phyloP scores from a whole-genome alignment of 2,797 vertebrate species.

The Sebastes diaconus region DNA sequence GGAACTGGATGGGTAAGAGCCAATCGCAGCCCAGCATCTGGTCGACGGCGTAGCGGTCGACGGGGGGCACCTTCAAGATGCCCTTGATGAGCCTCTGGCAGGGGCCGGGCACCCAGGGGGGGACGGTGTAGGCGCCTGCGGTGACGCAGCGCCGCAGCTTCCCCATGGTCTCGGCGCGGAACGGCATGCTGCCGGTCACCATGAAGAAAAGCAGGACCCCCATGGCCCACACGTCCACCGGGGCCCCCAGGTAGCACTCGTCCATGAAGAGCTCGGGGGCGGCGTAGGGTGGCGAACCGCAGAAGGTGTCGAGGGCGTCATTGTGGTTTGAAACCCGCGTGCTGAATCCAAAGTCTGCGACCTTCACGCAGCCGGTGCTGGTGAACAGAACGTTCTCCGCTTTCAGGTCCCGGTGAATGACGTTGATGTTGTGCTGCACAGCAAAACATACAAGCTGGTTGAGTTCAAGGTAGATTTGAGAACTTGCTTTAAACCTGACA shows the following conservation, averaged over 20 bases:
- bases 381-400: constrained; percentile 94
- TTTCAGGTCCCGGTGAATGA: constrained; percentile 95
- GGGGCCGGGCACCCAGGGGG: constrained; percentile 86
- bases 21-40: constrained; percentile 93
- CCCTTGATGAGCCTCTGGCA: constrained; percentile 91
- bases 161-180: constrained; percentile 92
- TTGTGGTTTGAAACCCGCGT: constrained; percentile 82
- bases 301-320: constrained; percentile 90
- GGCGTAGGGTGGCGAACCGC: constrained; percentile 94
- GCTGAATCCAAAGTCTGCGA: constrained; percentile 97
- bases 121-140: constrained; percentile 82
- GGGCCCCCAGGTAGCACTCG: constrained; percentile 88
- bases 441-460: background rate
- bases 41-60: constrained; percentile 85
- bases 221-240: constrained; percentile 94
- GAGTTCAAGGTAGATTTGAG: background rate
- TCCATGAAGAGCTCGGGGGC: constrained; percentile 94
- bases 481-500: background rate
- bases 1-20: constrained; percentile 89
- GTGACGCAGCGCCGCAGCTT: constrained; percentile 91
- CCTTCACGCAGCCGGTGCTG: constrained; percentile 88
- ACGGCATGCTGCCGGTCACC: constrained; percentile 91
- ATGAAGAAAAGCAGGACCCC: constrained; percentile 95
- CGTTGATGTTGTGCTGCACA: constrained; percentile 88
- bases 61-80: constrained; percentile 84